phyloP scores from a whole-genome alignment of 2,797 vertebrate genomes.

The Bradypus variegatus region DNA sequence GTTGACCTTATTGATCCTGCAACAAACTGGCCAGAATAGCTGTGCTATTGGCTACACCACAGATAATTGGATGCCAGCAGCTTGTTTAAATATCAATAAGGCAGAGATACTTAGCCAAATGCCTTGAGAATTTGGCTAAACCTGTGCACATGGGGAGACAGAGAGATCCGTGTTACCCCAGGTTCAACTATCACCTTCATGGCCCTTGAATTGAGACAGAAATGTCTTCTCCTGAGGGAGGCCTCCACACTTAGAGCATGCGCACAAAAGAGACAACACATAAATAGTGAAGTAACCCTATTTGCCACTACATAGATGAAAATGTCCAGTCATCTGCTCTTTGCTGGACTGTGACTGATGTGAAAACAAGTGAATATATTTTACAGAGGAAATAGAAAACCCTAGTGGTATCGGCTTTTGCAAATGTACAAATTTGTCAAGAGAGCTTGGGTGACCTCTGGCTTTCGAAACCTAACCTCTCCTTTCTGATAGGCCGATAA shows the following conservation, averaged over 20 bases:
- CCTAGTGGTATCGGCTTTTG: not conserved
- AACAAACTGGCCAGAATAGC: not conserved
- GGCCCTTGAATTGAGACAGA: not conserved
- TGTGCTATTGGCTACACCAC: not conserved
- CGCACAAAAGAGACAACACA: not conserved
- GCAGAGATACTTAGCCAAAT: not conserved
- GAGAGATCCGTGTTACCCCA: not conserved
- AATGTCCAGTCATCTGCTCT: not conserved
- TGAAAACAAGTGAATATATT: not conserved
- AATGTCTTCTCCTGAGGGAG: not conserved
- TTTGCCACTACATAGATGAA: not conserved
- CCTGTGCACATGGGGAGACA: not conserved
- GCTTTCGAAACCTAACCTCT: not conserved
- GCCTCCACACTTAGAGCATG: not conserved
- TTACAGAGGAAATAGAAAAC: not conserved
- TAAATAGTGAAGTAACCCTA: not conserved
- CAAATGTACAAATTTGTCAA: not conserved
- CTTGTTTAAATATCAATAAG: not conserved
- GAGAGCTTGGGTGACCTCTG: not conserved
- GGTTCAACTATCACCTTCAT: not conserved
- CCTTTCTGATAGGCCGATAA: not conserved
- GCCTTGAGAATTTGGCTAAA: not conserved
- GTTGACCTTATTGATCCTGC: not conserved
- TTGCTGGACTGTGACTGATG: not conserved
- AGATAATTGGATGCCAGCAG: not conserved